Percentiles rank a stretch among this genome's conserved stretches.
Evolutionary conservation across 1,140 invertebrate species (phyloP).

Genomic region (Aphis gossypii): DNA sequence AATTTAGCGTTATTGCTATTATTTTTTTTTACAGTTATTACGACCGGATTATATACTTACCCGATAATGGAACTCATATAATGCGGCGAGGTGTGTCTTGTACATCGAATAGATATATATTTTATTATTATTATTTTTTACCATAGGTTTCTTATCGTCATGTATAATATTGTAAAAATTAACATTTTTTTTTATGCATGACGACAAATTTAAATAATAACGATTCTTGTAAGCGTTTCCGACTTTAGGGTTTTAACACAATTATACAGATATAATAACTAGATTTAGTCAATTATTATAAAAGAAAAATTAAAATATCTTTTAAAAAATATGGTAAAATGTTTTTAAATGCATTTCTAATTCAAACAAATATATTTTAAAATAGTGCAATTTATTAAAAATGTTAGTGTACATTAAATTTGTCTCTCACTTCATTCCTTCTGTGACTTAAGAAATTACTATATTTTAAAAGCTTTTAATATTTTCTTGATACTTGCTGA

Average conservation of each 20-base stretch:
- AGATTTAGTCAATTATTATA: neutral
- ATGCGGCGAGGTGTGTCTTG: no score
- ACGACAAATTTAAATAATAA: neutral
- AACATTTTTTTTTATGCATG: neutral
- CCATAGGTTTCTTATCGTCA: neutral
- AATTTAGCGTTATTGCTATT: neutral
- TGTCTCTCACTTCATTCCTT: no score
- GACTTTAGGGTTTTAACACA: neutral
- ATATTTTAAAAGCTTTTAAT: no score
- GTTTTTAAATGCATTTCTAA: no score
- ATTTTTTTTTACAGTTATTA: neutral
- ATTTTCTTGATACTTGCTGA: no score
- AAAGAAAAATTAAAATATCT: neutral
- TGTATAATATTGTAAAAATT: neutral
- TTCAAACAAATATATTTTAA: no score
- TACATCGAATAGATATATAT: neutral
- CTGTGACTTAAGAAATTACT: no score
- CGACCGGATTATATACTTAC: neutral
- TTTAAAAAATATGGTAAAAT: neutral
- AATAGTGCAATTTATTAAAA: no score
- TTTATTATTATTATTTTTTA: neutral
- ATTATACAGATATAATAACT: neutral
- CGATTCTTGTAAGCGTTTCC: neutral
- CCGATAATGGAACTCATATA: neutral
- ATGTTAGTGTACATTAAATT: no score